phyloP scores from a whole-genome alignment of 2,797 vertebrate species.

The Melanotaenia boesemani region DNA sequence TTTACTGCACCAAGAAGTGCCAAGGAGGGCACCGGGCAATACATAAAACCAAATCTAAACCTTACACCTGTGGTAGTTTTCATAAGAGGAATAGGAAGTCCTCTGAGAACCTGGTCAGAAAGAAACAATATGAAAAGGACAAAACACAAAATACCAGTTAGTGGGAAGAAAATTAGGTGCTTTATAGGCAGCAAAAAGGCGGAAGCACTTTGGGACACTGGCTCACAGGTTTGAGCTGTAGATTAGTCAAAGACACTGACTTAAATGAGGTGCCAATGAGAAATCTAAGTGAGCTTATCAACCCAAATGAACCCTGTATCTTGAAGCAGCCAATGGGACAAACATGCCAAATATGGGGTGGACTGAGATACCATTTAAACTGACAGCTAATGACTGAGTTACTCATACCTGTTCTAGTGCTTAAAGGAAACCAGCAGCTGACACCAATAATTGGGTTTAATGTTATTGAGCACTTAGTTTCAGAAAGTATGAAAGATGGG shows the following conservation, averaged over 20 bases:
- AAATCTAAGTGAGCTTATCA: background rate
- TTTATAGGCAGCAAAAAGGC: background rate
- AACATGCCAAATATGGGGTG: slow-evolving; percentile 2
- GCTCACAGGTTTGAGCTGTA: background rate
- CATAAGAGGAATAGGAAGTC: background rate
- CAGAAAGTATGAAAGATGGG: background rate
- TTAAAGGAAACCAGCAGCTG: background rate
- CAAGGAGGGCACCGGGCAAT: background rate
- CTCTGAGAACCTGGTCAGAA: background rate
- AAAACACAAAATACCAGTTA: background rate
- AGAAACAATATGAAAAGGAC: background rate
- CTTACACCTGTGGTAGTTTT: background rate
- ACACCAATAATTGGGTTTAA: slow-evolving; percentile 12
- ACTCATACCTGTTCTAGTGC: slow-evolving; percentile 2
- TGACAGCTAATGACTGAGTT: background rate
- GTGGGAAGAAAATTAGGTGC: background rate
- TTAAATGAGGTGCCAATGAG: background rate
- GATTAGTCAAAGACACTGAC: background rate
- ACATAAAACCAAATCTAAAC: background rate
- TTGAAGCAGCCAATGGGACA: slow-evolving; percentile 5
- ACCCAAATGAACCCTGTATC: background rate
- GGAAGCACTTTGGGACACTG: background rate
- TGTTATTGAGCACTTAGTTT: too few species aligned
- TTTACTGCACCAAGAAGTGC: background rate
- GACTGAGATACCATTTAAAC: slow-evolving; percentile 4